Evolutionary conservation across 2,113 vertebrate genomes (phyloP).

Genomic region (Pogonocichla stellata): DNA sequence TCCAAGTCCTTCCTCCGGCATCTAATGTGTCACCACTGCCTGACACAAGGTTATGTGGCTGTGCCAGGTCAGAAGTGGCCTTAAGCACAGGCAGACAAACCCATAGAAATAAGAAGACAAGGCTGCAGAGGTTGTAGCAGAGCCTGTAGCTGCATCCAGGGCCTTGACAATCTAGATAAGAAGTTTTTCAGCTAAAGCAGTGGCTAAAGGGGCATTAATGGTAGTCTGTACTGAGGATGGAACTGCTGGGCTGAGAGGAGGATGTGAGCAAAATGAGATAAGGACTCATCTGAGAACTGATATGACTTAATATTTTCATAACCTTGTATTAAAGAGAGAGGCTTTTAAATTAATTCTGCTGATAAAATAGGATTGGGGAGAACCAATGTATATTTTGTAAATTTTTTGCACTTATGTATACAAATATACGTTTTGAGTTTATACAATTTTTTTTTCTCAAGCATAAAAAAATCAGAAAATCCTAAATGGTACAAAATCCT

Average conservation of each 20-base stretch:
- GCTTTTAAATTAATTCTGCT: not conserved
- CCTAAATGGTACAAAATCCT: not conserved
- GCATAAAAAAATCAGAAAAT: not conserved
- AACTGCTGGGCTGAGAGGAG: not conserved
- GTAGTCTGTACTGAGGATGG: not conserved
- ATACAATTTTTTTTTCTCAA: not conserved
- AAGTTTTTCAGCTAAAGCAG: not conserved
- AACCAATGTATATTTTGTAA: not conserved
- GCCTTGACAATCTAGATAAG: not conserved
- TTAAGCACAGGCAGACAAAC: not conserved
- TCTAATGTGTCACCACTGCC: not conserved
- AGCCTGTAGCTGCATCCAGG: not conserved
- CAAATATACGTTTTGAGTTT: not conserved
- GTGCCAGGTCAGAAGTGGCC: not conserved
- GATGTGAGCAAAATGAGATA: not conserved
- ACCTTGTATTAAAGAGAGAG: not conserved
- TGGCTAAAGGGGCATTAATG: not conserved
- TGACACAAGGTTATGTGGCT: not conserved
- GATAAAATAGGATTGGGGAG: not conserved
- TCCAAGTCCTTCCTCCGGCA: not conserved
- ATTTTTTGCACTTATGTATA: not conserved
- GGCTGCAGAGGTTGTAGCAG: not conserved
- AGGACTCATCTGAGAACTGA: not conserved
- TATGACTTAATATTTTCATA: not conserved
- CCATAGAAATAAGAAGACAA: not conserved